A percentile compares a stretch with the other conserved stretches of the same genome.
Evolutionary conservation across 2,888 invertebrate genomes (phyloP).

Genomic region (Gryllus longicercus): DNA sequence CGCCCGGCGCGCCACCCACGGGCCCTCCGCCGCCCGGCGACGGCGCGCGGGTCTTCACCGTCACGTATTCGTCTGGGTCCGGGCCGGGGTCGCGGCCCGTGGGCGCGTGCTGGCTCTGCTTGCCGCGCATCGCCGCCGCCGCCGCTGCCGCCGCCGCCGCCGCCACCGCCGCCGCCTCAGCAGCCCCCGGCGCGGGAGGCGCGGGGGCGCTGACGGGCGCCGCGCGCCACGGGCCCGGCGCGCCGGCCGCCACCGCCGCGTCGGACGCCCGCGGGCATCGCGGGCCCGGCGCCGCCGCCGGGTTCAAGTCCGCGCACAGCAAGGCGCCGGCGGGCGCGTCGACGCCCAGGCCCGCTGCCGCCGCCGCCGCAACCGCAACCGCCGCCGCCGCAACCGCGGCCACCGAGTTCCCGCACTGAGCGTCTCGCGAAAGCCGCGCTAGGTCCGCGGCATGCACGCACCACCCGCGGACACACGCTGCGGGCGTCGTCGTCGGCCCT

Average conservation of each 20-base stretch:
- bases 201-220: slow-evolving; percentile 39
- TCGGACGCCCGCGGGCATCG: slow-evolving; percentile 22
- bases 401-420: slow-evolving; percentile 1
- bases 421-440: background rate
- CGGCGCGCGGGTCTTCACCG: slow-evolving; percentile 65
- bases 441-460: slow-evolving; percentile 21
- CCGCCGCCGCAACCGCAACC: background rate
- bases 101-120: slow-evolving; percentile 57
- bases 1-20: slow-evolving; percentile 64
- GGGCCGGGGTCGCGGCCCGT: slow-evolving; percentile 59
- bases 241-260: slow-evolving; percentile 20
- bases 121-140: slow-evolving; percentile 25
- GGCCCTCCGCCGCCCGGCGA: slow-evolving; percentile 57
- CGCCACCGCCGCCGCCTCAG: slow-evolving; percentile 27
- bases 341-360: background rate
- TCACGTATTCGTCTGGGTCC: slow-evolving; percentile 28
- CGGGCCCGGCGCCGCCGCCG: slow-evolving; percentile 21
- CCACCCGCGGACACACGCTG: slow-evolving; percentile 29
- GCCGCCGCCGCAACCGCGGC: background rate
- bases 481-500: slow-evolving; percentile 26
- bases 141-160: slow-evolving; percentile 23
- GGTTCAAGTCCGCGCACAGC: slow-evolving; percentile 20
- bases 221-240: slow-evolving; percentile 32
- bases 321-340: slow-evolving; percentile 4
- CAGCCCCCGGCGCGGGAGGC: slow-evolving; percentile 34